phyloP scores from a whole-genome alignment of 1,140 invertebrate species.

The Cyphomyrmex costatus region DNA sequence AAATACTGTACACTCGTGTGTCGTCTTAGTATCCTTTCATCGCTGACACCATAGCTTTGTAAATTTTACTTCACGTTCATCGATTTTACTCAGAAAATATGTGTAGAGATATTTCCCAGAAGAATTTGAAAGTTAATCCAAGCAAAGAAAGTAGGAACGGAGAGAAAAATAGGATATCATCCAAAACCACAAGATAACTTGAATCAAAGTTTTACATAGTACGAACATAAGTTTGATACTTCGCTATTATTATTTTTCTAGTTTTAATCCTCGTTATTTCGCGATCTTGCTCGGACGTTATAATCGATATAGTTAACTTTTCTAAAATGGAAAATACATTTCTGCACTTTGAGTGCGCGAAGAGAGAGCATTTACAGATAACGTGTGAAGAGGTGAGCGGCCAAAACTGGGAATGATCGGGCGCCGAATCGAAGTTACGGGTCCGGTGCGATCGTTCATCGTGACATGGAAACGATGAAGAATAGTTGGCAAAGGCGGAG shows the following conservation, averaged over 20 bases:
- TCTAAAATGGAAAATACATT: slow-evolving; percentile 27
- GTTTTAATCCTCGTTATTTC: neutral
- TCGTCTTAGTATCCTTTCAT: neutral
- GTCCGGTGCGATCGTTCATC: slow-evolving; percentile 67
- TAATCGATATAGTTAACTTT: slow-evolving; percentile 3
- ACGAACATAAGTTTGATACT: too few species aligned
- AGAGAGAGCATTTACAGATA: slow-evolving; percentile 40
- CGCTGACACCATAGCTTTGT: neutral
- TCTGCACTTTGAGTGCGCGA: neutral
- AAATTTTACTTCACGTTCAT: neutral
- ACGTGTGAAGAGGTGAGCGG: slow-evolving; percentile 25
- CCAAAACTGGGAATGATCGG: slow-evolving; percentile 49
- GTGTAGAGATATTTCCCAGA: neutral
- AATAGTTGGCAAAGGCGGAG: slow-evolving; percentile 61
- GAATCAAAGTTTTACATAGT: neutral
- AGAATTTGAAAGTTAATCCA: slow-evolving; percentile 16
- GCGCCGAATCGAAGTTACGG: slow-evolving; percentile 58
- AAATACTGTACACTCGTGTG: neutral
- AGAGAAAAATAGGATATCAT: neutral
- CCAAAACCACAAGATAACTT: neutral
- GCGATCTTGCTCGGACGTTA: neutral
- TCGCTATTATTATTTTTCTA: slow-evolving; percentile 16
- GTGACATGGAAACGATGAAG: slow-evolving; percentile 70
- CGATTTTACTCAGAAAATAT: slow-evolving; percentile 16
- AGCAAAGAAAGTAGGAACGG: neutral